These are phyloP conservation scores for Trachops cirrhosus DNA, from an alignment of 2,797 vertebrate species.

Conservation along the genomic window DNA sequence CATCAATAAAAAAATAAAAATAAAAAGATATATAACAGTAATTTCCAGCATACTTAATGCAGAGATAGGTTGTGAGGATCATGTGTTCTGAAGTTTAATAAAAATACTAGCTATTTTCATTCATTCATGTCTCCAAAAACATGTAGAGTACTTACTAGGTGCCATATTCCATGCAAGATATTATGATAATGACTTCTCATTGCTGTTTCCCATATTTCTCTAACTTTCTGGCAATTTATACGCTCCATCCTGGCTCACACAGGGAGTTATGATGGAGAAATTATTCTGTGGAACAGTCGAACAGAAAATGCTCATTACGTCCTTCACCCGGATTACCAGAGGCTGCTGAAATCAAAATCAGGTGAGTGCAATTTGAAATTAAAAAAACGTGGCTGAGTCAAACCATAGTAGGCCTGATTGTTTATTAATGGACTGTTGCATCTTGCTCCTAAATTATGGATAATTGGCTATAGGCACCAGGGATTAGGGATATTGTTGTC, in stretches of 20 bases:
- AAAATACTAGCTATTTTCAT: neutral
- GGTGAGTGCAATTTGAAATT: slow-evolving; percentile 64
- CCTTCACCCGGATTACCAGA: slow-evolving; percentile 67
- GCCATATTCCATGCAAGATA: neutral
- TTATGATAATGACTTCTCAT: neutral
- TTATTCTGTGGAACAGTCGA: slow-evolving; percentile 86
- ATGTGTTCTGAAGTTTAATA: neutral
- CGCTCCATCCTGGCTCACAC: neutral
- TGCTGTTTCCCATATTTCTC: neutral
- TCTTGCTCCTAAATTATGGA: slow-evolving; percentile 56
- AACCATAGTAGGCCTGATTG: neutral
- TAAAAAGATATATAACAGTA: neutral
- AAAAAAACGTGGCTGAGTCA: neutral
- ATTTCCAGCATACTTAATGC: neutral
- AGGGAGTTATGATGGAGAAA: slow-evolving; percentile 86
- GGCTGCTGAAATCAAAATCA: slow-evolving; percentile 46
- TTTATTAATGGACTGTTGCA: neutral
- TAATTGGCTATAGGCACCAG: slow-evolving; percentile 35
- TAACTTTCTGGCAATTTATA: neutral
- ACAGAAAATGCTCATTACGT: slow-evolving; percentile 84
- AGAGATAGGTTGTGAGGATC: neutral
- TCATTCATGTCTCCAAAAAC: neutral
- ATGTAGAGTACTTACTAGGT: neutral
- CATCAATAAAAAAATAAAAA: too few species aligned
- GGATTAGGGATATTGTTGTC: slow-evolving; percentile 57